Conservation (phyloP, 2,113 vertebrate species). For the Laterallus jamaicensis region DNA sequence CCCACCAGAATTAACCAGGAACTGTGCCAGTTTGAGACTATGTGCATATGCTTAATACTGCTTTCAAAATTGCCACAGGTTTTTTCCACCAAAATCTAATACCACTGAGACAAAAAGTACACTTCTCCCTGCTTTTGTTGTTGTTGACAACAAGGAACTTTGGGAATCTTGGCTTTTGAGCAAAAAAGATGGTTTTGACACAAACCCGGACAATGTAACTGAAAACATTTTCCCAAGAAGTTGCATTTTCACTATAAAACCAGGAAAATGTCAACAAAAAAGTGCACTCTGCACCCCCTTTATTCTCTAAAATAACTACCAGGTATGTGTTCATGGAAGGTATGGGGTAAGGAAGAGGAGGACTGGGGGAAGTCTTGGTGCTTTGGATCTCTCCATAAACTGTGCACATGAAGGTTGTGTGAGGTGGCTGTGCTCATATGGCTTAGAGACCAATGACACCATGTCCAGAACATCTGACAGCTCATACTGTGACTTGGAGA, state of each 20-base stretch:
- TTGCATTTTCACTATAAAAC: not conserved
- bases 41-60: not conserved
- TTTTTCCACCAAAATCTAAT: not conserved
- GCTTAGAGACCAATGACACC: not conserved
- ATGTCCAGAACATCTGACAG: not conserved
- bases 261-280: not conserved
- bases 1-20: not conserved
- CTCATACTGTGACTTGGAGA: not conserved
- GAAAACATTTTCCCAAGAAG: not conserved
- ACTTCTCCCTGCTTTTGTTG: not conserved
- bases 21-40: not conserved
- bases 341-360: not conserved
- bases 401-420: not conserved
- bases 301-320: not conserved
- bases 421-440: fast-evolving
- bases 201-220: not conserved
- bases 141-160: not conserved
- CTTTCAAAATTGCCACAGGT: not conserved
- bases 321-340: not conserved
- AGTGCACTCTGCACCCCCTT: not conserved
- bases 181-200: not conserved
- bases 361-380: fast-evolving
- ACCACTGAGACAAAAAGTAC: not conserved
- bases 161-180: not conserved
- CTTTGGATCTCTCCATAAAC: not conserved